Evolutionary conservation across 1,140 invertebrate species (phyloP).

Genomic region (Drosophila lacteicornis): DNA sequence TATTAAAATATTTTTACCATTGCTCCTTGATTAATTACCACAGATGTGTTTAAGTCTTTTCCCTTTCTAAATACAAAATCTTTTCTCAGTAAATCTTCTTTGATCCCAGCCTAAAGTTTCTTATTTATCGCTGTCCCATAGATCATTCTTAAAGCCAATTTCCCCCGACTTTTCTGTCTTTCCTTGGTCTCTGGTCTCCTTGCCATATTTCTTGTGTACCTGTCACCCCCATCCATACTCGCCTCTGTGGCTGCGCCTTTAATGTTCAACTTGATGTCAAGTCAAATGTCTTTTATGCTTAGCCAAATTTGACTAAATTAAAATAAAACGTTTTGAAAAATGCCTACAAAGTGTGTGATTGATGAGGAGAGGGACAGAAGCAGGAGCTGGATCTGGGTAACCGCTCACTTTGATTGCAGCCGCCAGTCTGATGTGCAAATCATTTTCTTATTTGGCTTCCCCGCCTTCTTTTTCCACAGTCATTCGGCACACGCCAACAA

Average conservation of each 20-base stretch:
- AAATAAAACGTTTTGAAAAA: conserved; percentile 43
- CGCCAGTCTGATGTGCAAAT: conserved; percentile 41
- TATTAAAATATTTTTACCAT: no score
- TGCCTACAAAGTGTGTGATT: conserved; percentile 25
- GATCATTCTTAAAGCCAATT: conserved; percentile 19
- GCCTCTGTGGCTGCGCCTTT: neutral
- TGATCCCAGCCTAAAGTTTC: neutral
- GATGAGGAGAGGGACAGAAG: conserved; percentile 8
- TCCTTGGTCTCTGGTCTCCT: neutral
- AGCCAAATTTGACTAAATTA: conserved; percentile 40
- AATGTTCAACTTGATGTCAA: conserved; percentile 18
- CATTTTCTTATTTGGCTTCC: conserved; percentile 38
- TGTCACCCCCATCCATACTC: neutral
- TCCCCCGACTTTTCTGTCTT: neutral
- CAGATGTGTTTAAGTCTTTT: no score
- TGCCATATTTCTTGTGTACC: neutral
- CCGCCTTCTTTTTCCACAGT: conserved; percentile 21
- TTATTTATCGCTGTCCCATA: conserved; percentile 2
- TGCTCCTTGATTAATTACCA: no score
- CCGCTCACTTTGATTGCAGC: conserved; percentile 53
- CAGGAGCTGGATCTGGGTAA: neutral
- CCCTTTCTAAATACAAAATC: no score
- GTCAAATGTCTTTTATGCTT: conserved; percentile 29
- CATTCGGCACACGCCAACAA: conserved; percentile 38
- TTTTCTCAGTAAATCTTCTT: neutral